These are phyloP conservation scores for Arion vulgaris DNA, from an alignment of 1,140 invertebrate genomes.

Conservation along the genomic window DNA sequence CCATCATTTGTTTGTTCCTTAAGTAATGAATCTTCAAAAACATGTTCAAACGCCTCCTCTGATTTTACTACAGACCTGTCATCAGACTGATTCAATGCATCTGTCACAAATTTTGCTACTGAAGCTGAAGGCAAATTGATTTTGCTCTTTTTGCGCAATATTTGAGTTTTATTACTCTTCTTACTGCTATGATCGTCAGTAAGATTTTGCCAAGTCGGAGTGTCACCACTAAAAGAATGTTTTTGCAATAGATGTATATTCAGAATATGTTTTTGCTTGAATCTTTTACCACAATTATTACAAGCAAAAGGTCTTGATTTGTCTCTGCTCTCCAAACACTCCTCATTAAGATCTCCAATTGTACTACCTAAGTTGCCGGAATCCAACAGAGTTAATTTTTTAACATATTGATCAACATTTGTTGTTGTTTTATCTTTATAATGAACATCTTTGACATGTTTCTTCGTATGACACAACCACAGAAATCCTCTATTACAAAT, in stretches of 20 bases:
- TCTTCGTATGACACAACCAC: neutral
- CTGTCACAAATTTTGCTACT: neutral
- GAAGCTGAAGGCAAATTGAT: neutral
- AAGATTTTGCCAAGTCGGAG: neutral
- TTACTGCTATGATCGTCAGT: neutral
- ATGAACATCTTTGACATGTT: slow-evolving; percentile 5
- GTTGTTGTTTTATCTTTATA: neutral
- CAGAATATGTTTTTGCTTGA: neutral
- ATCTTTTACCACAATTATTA: too few species aligned
- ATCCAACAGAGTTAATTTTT: neutral
- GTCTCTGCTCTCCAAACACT: too few species aligned
- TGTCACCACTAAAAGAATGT: neutral
- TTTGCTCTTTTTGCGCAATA: neutral
- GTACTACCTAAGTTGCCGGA: neutral
- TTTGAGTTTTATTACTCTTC: neutral
- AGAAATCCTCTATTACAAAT: neutral
- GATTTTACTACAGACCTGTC: neutral
- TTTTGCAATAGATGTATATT: neutral
- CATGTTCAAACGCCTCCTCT: neutral
- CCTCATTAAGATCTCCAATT: too few species aligned
- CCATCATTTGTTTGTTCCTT: neutral
- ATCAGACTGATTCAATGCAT: neutral
- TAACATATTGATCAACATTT: neutral
- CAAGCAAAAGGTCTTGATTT: too few species aligned
- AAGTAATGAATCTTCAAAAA: neutral